Evolutionary conservation across 2,797 vertebrate species (phyloP).

Genomic region (Leptatherina wallacei): DNA sequence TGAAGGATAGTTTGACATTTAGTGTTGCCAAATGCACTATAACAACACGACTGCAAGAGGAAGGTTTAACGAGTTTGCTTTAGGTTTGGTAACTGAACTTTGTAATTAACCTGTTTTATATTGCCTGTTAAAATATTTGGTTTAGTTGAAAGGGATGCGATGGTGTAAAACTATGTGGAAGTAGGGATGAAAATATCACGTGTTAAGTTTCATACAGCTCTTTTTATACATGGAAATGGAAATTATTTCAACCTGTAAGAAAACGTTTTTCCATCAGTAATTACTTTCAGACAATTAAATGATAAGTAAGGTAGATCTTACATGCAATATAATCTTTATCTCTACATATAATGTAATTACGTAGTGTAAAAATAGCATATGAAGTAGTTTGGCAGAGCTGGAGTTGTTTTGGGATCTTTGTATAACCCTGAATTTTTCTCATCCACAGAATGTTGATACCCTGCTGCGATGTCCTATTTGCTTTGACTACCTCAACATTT

Average conservation of each 20-base stretch:
- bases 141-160: too few species aligned
- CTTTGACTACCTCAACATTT: slow-evolving; percentile 90
- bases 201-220: neutral
- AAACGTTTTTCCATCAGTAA: too few species aligned
- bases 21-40: neutral
- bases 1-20: neutral
- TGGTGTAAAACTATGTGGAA: too few species aligned
- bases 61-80: too few species aligned
- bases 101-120: too few species aligned
- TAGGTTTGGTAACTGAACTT: too few species aligned
- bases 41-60: neutral
- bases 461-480: slow-evolving; percentile 92
- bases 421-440: slow-evolving; percentile 11
- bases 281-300: neutral
- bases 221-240: neutral
- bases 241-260: neutral
- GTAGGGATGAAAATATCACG: too few species aligned
- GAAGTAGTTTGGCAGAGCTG: neutral
- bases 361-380: too few species aligned
- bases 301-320: neutral
- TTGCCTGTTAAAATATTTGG: too few species aligned
- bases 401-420: neutral
- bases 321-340: neutral
- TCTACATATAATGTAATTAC: neutral
- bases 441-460: slow-evolving; percentile 84